Conservation (phyloP, 2,888 invertebrate species). For the Pristionchus fissidentatus region DNA sequence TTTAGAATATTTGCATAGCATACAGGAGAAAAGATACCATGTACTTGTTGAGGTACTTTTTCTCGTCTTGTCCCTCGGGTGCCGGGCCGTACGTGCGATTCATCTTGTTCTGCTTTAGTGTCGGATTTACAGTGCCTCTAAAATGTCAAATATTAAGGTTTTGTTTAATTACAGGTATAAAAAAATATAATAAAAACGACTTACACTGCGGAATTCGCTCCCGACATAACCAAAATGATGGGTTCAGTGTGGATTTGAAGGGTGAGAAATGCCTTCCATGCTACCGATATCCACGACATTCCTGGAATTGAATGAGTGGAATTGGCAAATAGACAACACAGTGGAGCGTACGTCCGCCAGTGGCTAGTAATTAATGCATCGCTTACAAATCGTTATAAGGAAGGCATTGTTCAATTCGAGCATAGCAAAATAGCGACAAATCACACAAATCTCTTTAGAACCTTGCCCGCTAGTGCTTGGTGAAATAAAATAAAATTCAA, state of each 20-base stretch:
- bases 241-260: conserved; percentile 44
- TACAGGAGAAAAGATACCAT: conserved; percentile 14
- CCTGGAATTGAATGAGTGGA: too few species aligned
- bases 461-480: too few species aligned
- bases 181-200: background rate
- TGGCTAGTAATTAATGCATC: too few species aligned
- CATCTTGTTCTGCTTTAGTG: conserved; percentile 67
- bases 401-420: too few species aligned
- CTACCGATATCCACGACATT: background rate
- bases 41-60: conserved; percentile 32
- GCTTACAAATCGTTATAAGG: too few species aligned
- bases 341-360: too few species aligned
- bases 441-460: too few species aligned
- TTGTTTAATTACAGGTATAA: background rate
- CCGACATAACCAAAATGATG: conserved; percentile 41
- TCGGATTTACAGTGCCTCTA: conserved; percentile 69
- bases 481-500: too few species aligned
- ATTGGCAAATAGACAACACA: too few species aligned
- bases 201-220: conserved; percentile 40
- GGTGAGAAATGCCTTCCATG: conserved; percentile 5
- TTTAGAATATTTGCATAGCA: too few species aligned
- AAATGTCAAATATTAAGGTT: background rate
- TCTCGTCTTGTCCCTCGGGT: conserved; percentile 54
- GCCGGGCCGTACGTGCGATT: conserved; percentile 60
- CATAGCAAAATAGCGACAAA: too few species aligned